Evolutionary conservation across 2,888 invertebrate genomes (phyloP).

Genomic region (Rhagonycha lutea): DNA sequence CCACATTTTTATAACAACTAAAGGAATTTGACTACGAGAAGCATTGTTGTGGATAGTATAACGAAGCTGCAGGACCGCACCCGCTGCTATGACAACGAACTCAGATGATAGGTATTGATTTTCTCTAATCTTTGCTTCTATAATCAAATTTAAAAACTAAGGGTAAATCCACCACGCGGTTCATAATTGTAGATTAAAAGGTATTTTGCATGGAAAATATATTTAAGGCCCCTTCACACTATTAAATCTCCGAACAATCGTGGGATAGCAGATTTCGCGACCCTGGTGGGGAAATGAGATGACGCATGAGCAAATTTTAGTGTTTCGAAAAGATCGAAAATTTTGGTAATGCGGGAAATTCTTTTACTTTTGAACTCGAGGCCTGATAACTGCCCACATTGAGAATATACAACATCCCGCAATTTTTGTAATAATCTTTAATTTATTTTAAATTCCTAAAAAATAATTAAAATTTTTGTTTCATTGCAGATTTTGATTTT

Average conservation of each 20-base stretch:
- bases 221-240: background rate
- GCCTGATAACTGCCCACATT: no score
- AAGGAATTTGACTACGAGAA: background rate
- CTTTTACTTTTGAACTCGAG: background rate
- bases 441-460: no score
- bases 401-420: no score
- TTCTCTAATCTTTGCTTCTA: background rate
- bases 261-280: background rate
- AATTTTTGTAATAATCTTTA: no score
- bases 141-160: background rate
- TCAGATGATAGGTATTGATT: slow-evolving; percentile 42
- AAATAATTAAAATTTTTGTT: no score
- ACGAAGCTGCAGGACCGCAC: slow-evolving; percentile 35
- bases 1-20: background rate
- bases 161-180: background rate
- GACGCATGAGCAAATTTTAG: background rate
- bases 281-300: background rate
- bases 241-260: background rate
- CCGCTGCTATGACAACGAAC: slow-evolving; percentile 37
- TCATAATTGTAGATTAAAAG: background rate
- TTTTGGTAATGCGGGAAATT: background rate
- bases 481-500: background rate
- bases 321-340: background rate
- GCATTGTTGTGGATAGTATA: background rate
- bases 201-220: background rate